phyloP scores from a whole-genome alignment of 1,140 invertebrate species.

The Drosophila murphyi region DNA sequence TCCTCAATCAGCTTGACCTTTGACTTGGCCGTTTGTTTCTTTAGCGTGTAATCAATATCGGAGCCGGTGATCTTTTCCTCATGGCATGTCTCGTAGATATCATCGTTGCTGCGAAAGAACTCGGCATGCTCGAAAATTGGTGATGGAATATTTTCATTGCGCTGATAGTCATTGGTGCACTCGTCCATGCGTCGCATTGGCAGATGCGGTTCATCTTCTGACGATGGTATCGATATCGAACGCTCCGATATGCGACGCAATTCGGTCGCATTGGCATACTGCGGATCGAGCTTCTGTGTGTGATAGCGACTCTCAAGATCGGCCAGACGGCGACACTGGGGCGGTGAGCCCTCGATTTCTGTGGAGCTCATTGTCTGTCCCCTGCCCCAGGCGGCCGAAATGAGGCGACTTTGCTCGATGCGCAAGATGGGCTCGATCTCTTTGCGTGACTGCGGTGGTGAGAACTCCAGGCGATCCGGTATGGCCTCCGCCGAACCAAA shows the following conservation, averaged over 20 bases:
- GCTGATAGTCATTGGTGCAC: conserved; percentile 87
- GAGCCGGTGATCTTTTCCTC: conserved; percentile 76
- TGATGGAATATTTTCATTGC: conserved; percentile 86
- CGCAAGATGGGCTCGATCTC: conserved; percentile 89
- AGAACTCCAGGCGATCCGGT: conserved; percentile 88
- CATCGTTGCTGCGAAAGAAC: conserved; percentile 87
- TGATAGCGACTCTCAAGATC: conserved; percentile 87
- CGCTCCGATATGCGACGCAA: conserved; percentile 88
- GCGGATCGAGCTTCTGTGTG: conserved; percentile 87
- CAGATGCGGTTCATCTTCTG: conserved; percentile 87
- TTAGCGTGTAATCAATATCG: conserved; percentile 79
- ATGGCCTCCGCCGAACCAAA: conserved; percentile 89
- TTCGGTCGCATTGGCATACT: conserved; percentile 86
- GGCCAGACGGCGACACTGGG: conserved; percentile 87
- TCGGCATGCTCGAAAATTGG: conserved; percentile 87
- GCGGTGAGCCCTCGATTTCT: conserved; percentile 89
- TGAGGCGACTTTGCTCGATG: conserved; percentile 88
- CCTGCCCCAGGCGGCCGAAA: conserved; percentile 87
- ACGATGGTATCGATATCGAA: conserved; percentile 89
- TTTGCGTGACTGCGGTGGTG: conserved; percentile 89
- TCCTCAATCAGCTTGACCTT: conserved; percentile 83
- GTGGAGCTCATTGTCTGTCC: conserved; percentile 90
- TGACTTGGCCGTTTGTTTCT: conserved; percentile 81
- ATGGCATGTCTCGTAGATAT: conserved; percentile 84
- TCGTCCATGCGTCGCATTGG: conserved; percentile 80